A percentile compares a stretch with the other conserved stretches of the same genome.
Evolutionary conservation across 2,888 invertebrate species (phyloP).

Genomic region (Scaptodrosophila latifasciaeformis): DNA sequence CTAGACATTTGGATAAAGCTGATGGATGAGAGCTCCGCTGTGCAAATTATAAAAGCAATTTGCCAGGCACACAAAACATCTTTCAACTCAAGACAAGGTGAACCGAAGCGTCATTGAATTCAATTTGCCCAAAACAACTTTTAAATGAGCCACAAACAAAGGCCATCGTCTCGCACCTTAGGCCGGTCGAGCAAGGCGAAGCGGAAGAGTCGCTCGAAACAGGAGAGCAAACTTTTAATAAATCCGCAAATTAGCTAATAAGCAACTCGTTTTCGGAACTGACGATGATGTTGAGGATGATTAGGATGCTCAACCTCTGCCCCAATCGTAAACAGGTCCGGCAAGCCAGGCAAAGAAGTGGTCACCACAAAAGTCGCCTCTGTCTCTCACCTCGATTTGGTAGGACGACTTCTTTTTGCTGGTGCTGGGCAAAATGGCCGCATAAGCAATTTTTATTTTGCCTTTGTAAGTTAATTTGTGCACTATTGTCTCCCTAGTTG

Average conservation of each 20-base stretch:
- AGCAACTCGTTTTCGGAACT: slow-evolving; percentile 40
- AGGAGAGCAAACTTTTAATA: slow-evolving; percentile 56
- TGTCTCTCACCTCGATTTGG: slow-evolving; percentile 7
- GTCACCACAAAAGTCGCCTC: too few species aligned
- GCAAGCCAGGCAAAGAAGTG: too few species aligned
- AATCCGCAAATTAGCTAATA: slow-evolving; percentile 64
- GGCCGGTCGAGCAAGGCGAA: background rate
- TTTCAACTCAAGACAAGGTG: too few species aligned
- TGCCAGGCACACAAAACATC: too few species aligned
- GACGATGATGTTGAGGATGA: too few species aligned
- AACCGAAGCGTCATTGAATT: slow-evolving; percentile 9
- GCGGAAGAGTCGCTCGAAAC: slow-evolving; percentile 7
- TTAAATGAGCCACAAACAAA: background rate
- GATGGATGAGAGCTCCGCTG: slow-evolving; percentile 28
- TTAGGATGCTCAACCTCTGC: too few species aligned
- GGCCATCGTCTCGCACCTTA: background rate
- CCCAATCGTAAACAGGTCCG: too few species aligned
- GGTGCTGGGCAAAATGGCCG: slow-evolving; percentile 35
- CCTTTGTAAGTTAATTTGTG: slow-evolving; percentile 67
- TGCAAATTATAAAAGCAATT: slow-evolving; percentile 72
- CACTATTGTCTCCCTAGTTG: slow-evolving; percentile 54
- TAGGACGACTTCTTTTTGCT: slow-evolving; percentile 25
- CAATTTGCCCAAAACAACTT: background rate
- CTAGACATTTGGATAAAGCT: too few species aligned
- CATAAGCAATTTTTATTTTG: slow-evolving; percentile 62